These are phyloP conservation scores for Danio albolineatus DNA, from an alignment of 2,797 vertebrate species.

Conservation along the genomic window DNA sequence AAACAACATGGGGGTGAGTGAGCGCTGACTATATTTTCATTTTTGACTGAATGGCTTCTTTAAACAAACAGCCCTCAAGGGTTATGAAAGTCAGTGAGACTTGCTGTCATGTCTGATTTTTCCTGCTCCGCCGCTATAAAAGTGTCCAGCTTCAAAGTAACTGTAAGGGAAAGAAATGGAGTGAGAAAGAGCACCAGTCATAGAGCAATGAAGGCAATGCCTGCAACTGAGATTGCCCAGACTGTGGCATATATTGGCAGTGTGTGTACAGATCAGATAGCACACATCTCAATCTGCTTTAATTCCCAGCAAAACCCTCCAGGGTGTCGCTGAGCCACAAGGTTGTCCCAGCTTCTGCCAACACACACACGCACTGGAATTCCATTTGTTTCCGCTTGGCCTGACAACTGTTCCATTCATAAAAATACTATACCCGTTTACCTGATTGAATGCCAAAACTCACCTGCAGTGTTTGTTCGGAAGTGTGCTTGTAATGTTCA, in stretches of 20 bases:
- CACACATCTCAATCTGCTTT: constrained; percentile 51
- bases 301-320: constrained; percentile 33
- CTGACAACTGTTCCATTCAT: constrained; percentile 35
- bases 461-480: constrained; percentile 29
- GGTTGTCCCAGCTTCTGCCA: constrained; percentile 23
- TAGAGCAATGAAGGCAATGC: background rate
- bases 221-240: constrained; percentile 50
- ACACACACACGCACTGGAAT: constrained; percentile 16
- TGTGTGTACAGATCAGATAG: constrained; percentile 41
- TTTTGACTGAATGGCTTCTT: constrained; percentile 1
- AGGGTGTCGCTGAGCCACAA: constrained; percentile 30
- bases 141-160: constrained; percentile 12
- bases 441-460: constrained; percentile 27
- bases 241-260: constrained; percentile 62
- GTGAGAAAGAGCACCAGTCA: constrained; percentile 7
- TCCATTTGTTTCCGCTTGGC: constrained; percentile 33
- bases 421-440: constrained; percentile 48
- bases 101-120: constrained; percentile 59
- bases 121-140: constrained; percentile 48
- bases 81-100: constrained; percentile 12
- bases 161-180: constrained; percentile 10
- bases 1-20: background rate
- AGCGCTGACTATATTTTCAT: background rate
- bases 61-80: background rate
- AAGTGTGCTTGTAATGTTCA: constrained; percentile 10